Conservation (phyloP, 2,888 invertebrate genomes). For the Zhuqinia jingwanae region DNA sequence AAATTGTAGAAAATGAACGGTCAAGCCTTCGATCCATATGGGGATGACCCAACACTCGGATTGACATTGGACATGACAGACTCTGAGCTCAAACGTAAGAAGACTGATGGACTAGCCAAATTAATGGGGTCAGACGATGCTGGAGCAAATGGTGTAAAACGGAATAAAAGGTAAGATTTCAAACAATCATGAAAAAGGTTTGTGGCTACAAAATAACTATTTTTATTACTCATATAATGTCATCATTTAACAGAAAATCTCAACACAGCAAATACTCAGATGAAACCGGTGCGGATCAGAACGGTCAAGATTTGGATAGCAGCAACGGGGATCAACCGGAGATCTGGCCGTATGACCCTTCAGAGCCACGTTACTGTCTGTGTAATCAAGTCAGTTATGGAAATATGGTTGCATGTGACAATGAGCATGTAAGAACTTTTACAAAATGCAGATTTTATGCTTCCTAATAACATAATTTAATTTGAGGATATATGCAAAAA, state of each 20-base stretch:
- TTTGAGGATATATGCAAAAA: no score
- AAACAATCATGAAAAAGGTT: neutral
- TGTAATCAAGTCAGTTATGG: slow-evolving; percentile 91
- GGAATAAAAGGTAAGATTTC: slow-evolving; percentile 55
- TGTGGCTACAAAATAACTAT: no score
- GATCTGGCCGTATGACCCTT: slow-evolving; percentile 80
- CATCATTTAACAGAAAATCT: slow-evolving; percentile 51
- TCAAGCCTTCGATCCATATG: slow-evolving; percentile 53
- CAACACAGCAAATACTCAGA: slow-evolving; percentile 60
- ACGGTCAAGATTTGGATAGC: slow-evolving; percentile 57
- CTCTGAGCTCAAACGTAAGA: slow-evolving; percentile 69
- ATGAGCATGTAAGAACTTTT: slow-evolving; percentile 85
- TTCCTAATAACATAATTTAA: no score
- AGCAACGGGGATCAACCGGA: slow-evolving; percentile 52
- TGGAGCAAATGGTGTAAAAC: slow-evolving; percentile 54
- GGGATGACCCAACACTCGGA: slow-evolving; percentile 46
- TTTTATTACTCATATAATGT: neutral
- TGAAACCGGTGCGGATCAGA: slow-evolving; percentile 26
- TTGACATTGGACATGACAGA: slow-evolving; percentile 64
- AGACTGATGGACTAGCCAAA: slow-evolving; percentile 65
- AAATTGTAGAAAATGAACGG: slow-evolving; percentile 51
- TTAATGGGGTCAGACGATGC: slow-evolving; percentile 52
- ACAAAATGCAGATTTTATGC: no score
- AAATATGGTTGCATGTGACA: slow-evolving; percentile 99
- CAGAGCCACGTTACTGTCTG: slow-evolving; percentile 97